Base-by-base conservation (phyloP, 2,797 vertebrate species). In the Eurystomus glaucurus region DNA sequence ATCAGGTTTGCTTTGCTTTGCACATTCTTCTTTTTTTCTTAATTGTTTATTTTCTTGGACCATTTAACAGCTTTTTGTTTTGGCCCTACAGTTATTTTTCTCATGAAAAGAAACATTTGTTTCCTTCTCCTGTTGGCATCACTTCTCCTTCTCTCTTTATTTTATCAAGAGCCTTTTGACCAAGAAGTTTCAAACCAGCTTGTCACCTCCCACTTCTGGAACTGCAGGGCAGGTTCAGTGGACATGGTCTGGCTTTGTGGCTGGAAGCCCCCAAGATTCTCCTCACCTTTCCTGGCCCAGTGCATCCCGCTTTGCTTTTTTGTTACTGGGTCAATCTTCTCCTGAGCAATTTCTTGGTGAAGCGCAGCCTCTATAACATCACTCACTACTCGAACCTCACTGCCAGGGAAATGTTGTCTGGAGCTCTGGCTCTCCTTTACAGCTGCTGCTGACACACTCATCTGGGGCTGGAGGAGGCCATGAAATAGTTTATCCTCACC, bases 31-130 rank as follows among this genome's bases (percentile, higher is more conserved):
- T 50, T 60, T 77, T 79, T 52, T 68, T n/a, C 33, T 48, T 46
- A 55, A 33, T 66, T 66, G 58, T 75, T 94, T 84, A 54, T 90
- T 76, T 72, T 79, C 25, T 51, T 54, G 51, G 48, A 33, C 33
- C 39, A 72, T 54, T 76, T 68, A 33, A 62, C 84, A 83, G 52
- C 17, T 25, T 76, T 92, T 80, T 77, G 50, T 45, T 87, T 81
- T 72, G 41, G 33, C 48, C 66, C 60, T 39, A 39, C 21, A 58
- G 54, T 23, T 94, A 70, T 72, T 69, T 87, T 87, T 72, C 45
- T 76, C 33, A 39, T 45, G 33, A 71, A 66, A 46, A 72, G 8
- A 87, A 66, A n/a, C 39, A 54, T 18, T 77, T 90, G 35, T 64
- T 88, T 77, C 69, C 22, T 80, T 69, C 54, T 92, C 35, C 64